Conservation (phyloP, 2,797 vertebrate genomes). For the Urocyon cinereoargenteus region DNA sequence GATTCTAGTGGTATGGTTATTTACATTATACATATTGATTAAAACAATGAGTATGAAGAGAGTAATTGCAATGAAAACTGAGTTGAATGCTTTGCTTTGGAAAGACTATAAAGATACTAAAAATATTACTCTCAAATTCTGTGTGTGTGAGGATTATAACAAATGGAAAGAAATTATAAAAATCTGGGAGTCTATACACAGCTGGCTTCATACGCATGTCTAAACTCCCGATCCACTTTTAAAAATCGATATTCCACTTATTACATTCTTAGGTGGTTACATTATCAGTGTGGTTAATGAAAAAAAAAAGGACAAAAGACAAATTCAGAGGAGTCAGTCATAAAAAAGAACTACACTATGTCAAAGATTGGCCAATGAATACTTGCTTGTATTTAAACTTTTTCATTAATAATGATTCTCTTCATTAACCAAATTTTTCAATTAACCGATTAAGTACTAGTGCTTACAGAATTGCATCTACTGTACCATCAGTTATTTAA, state of each 20-base stretch:
- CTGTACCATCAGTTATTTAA: neutral
- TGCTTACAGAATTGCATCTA: neutral
- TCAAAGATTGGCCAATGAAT: neutral
- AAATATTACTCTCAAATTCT: neutral
- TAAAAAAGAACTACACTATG: neutral
- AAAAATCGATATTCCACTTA: slow-evolving; percentile 1
- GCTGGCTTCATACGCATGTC: neutral
- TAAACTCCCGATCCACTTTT: slow-evolving; percentile 15
- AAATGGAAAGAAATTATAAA: slow-evolving; percentile 51
- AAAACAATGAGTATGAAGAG: neutral
- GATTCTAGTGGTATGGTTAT: neutral
- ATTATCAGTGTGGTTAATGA: neutral
- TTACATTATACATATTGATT: neutral
- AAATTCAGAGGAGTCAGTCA: slow-evolving; percentile 8
- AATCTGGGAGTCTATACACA: neutral
- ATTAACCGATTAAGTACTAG: neutral
- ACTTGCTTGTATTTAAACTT: neutral
- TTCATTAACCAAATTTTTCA: slow-evolving; percentile 11
- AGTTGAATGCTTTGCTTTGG: neutral
- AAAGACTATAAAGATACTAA: slow-evolving; percentile 9
- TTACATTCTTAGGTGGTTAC: neutral
- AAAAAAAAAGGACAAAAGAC: slow-evolving; percentile 6
- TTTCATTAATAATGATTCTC: slow-evolving; percentile 35
- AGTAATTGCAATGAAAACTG: slow-evolving; percentile 41
- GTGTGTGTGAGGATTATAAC: neutral